Evolutionary conservation across 2,888 invertebrate species (phyloP), one percentile per base, ranked within the genome.

Genomic region (Sesamia inferens): DNA sequence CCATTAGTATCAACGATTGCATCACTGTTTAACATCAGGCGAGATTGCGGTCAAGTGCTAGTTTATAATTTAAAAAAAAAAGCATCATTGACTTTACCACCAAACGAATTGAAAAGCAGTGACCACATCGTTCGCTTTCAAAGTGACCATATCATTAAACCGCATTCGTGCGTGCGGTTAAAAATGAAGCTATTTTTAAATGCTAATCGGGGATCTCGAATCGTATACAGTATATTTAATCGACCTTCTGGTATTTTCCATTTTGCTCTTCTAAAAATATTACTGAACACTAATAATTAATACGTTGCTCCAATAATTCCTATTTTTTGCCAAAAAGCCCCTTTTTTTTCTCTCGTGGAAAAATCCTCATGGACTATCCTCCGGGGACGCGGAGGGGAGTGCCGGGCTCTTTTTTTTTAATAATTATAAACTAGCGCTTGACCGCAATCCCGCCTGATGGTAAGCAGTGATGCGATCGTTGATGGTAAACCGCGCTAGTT

Each of bases 91-190:
- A n/a, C n/a, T n/a, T n/a, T n/a, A n/a, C n/a, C n/a, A n/a, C n/a
- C n/a, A 83, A 83, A 83, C 81, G 19, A 55, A 69, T 31, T 44
- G 24, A 64, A 16, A 57, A 24, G 22, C 55, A 22, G 22, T 31
- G 16, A 73, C 65, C 83, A 67, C 71, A 74, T 59, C 31, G 13
- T 67, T 58, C 59, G 70, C 57, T 69, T 74, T 71, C 67, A 82
- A 80, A 76, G 74, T 59, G 16, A 74, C 67, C 77, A 66, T 67
- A 71, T 39, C 16, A 10, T 39, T 59, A 22, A 78, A 76, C 74
- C 78, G 22, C 76, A 80, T 13, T 11, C 0, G 47, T 31, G 3
- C 14, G 66, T 54, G 31, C 1, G 16, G n/a, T 67, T 24, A 10
- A 78, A 74, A 66, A 58, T 55, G 51, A 8, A 14, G 24, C 22